These are phyloP conservation scores for Drosophila leonis DNA, from an alignment of 2,888 invertebrate genomes.

Conservation along the genomic window DNA sequence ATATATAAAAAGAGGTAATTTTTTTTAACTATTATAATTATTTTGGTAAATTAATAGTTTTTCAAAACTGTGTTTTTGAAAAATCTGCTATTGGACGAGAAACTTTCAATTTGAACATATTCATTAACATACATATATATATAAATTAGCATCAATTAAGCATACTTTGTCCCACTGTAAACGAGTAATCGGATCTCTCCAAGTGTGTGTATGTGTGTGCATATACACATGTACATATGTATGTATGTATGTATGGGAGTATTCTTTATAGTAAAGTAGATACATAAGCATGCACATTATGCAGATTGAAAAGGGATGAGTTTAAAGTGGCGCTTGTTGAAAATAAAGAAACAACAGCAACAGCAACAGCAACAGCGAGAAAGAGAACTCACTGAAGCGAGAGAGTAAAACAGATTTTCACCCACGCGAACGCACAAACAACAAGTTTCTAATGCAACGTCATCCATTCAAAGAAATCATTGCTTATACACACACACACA, in stretches of 20 bases:
- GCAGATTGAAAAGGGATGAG: constrained; percentile 66
- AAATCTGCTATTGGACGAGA: background rate
- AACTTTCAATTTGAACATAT: constrained; percentile 5
- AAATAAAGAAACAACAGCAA: constrained; percentile 52
- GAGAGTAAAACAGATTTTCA: constrained; percentile 47
- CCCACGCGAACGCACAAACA: constrained; percentile 49
- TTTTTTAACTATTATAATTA: no score
- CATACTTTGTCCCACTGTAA: constrained; percentile 49
- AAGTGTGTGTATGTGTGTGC: constrained; percentile 13
- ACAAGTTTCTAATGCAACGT: constrained; percentile 75
- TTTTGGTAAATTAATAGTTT: no score
- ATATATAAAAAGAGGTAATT: no score
- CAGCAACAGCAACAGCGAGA: background rate
- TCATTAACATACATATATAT: constrained; percentile 9
- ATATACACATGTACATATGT: no score
- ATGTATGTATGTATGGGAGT: background rate
- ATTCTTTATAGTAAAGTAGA: constrained; percentile 74
- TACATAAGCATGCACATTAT: constrained; percentile 78
- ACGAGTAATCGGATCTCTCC: constrained; percentile 62
- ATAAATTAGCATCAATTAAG: constrained; percentile 12
- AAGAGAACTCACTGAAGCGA: constrained; percentile 26
- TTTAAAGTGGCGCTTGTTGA: constrained; percentile 74
- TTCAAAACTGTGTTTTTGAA: background rate
- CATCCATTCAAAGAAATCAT: constrained; percentile 73
- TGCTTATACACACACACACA: constrained; percentile 31